Evolutionary conservation across 1,140 invertebrate species (phyloP).

Genomic region (Brachionus angularis): DNA sequence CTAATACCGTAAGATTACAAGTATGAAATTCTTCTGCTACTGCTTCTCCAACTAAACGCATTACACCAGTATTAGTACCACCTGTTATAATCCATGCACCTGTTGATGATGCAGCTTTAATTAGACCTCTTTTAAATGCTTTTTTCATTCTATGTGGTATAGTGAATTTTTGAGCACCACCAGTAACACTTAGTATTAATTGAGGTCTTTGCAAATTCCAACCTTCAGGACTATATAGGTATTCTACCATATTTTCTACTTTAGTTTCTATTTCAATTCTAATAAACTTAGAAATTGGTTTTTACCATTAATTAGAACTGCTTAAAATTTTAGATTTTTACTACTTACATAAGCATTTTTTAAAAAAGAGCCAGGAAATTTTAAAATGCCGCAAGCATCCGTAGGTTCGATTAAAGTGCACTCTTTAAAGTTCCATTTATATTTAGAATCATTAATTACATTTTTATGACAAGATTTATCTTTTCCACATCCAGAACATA

Average conservation of each 20-base stretch:
- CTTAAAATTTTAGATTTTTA: too few species aligned
- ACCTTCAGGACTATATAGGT: conserved; percentile 61
- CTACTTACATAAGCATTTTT: too few species aligned
- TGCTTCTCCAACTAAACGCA: conserved; percentile 64
- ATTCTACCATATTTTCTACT: conserved; percentile 25
- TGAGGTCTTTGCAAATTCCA: conserved; percentile 91
- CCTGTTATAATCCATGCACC: conserved; percentile 94
- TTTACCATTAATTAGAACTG: too few species aligned
- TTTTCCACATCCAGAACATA: too few species aligned
- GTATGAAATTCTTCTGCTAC: conserved; percentile 66
- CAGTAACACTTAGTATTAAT: conserved; percentile 90
- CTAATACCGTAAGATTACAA: conserved; percentile 75
- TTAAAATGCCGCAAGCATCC: too few species aligned
- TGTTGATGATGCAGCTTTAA: conserved; percentile 93
- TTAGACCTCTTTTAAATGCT: conserved; percentile 84
- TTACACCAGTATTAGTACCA: conserved; percentile 85
- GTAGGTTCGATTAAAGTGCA: too few species aligned
- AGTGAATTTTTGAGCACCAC: conserved; percentile 80
- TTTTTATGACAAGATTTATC: too few species aligned
- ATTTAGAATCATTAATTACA: too few species aligned
- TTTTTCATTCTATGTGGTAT: conserved; percentile 88
- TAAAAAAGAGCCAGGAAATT: too few species aligned
- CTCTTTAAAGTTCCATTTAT: too few species aligned
- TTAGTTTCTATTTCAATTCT: conserved; percentile 33
- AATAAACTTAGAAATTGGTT: too few species aligned